These are phyloP conservation scores for Cinara cedri DNA, from an alignment of 2,888 invertebrate species.

Conservation along the genomic window DNA sequence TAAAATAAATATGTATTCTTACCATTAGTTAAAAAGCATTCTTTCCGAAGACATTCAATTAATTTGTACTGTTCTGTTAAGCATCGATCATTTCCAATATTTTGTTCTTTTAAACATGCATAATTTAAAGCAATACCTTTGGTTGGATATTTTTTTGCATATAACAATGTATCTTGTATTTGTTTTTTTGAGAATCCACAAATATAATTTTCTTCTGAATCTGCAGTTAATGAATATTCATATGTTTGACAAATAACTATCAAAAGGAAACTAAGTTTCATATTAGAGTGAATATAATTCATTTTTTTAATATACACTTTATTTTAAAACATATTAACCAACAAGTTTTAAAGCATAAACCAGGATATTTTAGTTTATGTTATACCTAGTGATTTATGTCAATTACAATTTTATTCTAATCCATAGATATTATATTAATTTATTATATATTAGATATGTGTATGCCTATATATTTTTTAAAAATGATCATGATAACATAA, in stretches of 20 bases:
- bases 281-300: background rate
- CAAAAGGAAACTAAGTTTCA: slow-evolving; percentile 5
- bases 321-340: background rate
- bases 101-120: slow-evolving; percentile 4
- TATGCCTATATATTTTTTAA: too few species aligned
- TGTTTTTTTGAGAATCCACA: slow-evolving; percentile 33
- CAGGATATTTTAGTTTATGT: background rate
- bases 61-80: slow-evolving; percentile 16
- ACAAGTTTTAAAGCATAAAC: background rate
- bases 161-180: slow-evolving; percentile 1
- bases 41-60: slow-evolving; percentile 36
- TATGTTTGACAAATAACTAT: background rate
- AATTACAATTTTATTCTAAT: too few species aligned
- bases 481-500: too few species aligned
- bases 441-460: too few species aligned
- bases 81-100: background rate
- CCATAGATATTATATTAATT: too few species aligned
- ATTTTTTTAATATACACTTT: background rate
- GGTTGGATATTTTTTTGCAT: background rate
- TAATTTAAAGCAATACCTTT: slow-evolving; percentile 13
- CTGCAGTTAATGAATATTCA: background rate
- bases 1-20: background rate
- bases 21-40: slow-evolving; percentile 7
- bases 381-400: too few species aligned
- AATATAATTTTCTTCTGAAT: slow-evolving; percentile 14